Conservation (phyloP, 2,113 vertebrate genomes). For the Hiodon alosoides region DNA sequence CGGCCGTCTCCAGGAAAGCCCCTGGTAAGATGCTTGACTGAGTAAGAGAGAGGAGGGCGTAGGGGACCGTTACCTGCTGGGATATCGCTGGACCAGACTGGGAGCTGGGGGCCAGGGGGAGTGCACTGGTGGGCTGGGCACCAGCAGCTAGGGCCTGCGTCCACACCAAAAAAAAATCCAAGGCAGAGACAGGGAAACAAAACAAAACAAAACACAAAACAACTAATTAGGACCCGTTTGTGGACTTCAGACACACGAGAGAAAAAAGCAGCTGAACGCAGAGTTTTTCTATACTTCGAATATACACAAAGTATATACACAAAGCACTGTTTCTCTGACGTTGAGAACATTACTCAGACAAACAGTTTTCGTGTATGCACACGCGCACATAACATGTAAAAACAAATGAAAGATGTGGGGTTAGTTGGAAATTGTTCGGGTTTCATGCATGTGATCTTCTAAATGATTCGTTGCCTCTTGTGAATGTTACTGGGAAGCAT, state of each 20-base stretch:
- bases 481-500: slow-evolving; percentile 25
- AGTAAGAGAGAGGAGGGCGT: no score
- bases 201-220: background rate
- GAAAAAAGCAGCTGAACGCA: background rate
- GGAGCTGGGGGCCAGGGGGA: slow-evolving; percentile 39
- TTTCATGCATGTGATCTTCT: slow-evolving; percentile 39
- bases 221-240: slow-evolving; percentile 1
- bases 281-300: background rate
- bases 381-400: slow-evolving; percentile 32
- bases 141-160: slow-evolving; percentile 47
- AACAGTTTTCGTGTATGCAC: slow-evolving; percentile 34
- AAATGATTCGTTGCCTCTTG: slow-evolving; percentile 29
- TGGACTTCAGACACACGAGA: background rate
- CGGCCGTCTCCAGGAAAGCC: no score
- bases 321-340: background rate
- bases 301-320: background rate
- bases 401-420: slow-evolving; percentile 34
- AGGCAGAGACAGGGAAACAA: slow-evolving; percentile 28
- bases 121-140: slow-evolving; percentile 41
- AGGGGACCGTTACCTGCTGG: slow-evolving; percentile 49
- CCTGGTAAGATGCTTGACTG: no score
- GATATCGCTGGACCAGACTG: slow-evolving; percentile 40
- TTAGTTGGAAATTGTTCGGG: slow-evolving; percentile 32
- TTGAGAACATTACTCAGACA: slow-evolving; percentile 3
- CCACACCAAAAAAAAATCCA: slow-evolving; percentile 23